Conservation (phyloP, 2,113 vertebrate species). For the Leiothrix lutea region DNA sequence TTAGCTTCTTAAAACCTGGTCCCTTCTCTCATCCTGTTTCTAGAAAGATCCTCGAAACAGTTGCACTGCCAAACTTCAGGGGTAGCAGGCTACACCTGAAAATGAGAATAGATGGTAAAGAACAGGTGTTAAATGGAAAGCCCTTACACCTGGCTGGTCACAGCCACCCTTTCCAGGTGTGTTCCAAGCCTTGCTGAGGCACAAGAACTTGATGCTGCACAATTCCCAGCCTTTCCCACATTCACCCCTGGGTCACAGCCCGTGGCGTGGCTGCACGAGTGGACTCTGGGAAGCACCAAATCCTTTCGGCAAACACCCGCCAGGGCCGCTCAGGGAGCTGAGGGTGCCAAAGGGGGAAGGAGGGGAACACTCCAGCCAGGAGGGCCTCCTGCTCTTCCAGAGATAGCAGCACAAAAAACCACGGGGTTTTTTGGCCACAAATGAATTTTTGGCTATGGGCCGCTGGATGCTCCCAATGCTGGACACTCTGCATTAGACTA, state of each 20-base stretch:
- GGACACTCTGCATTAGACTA: background rate
- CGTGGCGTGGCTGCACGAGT: rapidly evolving
- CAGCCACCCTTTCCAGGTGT: background rate
- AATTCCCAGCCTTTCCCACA: background rate
- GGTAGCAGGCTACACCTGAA: background rate
- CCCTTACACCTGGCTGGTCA: background rate
- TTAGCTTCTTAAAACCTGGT: background rate
- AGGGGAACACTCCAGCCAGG: rapidly evolving
- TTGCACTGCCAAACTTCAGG: background rate
- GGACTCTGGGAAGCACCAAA: rapidly evolving
- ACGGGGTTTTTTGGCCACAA: background rate
- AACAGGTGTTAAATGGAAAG: background rate
- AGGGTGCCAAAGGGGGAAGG: rapidly evolving
- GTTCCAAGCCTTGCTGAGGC: rapidly evolving
- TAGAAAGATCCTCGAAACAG: background rate
- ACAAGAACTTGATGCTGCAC: rapidly evolving
- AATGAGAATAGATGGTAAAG: background rate
- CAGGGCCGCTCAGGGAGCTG: rapidly evolving
- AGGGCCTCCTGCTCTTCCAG: background rate
- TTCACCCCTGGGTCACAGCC: rapidly evolving
- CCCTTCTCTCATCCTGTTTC: background rate
- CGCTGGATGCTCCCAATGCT: background rate
- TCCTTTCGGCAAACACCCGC: rapidly evolving
- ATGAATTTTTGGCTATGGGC: background rate
- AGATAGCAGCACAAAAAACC: slow-evolving; percentile 9